Conservation (phyloP, 2,888 invertebrate genomes). For the Stramonita haemastoma region DNA sequence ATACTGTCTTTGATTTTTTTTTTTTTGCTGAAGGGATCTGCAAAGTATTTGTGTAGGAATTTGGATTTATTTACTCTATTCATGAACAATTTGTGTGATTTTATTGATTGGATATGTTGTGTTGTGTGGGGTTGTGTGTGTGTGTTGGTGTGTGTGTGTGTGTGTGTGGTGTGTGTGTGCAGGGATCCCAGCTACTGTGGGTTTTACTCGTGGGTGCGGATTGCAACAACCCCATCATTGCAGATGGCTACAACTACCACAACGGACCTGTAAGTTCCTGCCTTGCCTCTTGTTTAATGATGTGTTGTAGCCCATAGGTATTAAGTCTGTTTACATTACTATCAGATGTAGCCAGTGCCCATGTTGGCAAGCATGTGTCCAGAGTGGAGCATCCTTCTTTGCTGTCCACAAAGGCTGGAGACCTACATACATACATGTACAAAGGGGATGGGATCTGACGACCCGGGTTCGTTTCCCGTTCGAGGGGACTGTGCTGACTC, state of each 20-base stretch:
- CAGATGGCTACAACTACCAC: slow-evolving; percentile 99
- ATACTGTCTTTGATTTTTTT: not conserved
- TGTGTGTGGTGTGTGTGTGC: slow-evolving; percentile 46
- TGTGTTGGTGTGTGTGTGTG: not conserved
- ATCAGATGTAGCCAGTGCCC: too few species aligned
- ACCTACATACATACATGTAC: too few species aligned
- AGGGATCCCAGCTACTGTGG: slow-evolving; percentile 96
- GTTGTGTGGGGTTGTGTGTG: too few species aligned
- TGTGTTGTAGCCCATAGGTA: too few species aligned
- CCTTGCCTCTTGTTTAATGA: not conserved
- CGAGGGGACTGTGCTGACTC: too few species aligned
- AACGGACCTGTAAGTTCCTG: slow-evolving; percentile 89
- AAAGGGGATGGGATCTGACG: too few species aligned
- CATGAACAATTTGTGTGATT: not conserved
- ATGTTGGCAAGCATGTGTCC: too few species aligned
- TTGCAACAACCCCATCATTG: slow-evolving; percentile 87
- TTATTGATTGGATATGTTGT: too few species aligned
- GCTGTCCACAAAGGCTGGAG: too few species aligned
- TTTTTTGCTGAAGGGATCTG: not conserved
- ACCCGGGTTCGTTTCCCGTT: too few species aligned
- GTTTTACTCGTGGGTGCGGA: slow-evolving; percentile 96
- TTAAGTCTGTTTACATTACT: too few species aligned
- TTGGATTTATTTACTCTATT: not conserved
- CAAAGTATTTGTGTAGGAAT: not conserved
- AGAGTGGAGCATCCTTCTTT: too few species aligned